These are phyloP conservation scores for Rhynchopsitta pachyrhyncha DNA, from an alignment of 2,113 vertebrate genomes.

Conservation along the genomic window DNA sequence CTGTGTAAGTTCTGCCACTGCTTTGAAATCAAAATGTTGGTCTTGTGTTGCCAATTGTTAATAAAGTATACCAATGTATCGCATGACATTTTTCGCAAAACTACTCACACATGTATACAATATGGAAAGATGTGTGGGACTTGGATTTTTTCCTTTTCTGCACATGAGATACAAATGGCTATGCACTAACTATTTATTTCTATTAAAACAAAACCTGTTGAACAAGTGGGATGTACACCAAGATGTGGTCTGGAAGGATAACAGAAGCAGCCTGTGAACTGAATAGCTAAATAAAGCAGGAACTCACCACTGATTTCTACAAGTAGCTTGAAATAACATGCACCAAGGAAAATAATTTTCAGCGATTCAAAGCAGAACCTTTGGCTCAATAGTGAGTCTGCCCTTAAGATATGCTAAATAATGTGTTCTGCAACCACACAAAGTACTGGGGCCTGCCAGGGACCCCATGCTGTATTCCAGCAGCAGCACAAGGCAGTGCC, in stretches of 20 bases:
- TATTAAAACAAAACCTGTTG: conserved; percentile 51
- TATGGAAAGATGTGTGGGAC: not conserved
- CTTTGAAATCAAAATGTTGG: conserved; percentile 1
- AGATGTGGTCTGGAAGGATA: conserved; percentile 41
- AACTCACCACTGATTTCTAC: conserved; percentile 16
- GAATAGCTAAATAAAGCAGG: conserved; percentile 37
- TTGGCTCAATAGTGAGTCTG: not conserved
- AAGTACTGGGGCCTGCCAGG: not conserved
- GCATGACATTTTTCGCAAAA: not conserved
- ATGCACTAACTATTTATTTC: not conserved
- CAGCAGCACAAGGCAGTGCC: not conserved
- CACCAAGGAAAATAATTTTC: conserved; percentile 36
- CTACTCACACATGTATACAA: not conserved
- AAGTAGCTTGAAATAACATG: conserved; percentile 40
- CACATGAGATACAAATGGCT: not conserved
- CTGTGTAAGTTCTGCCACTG: not conserved
- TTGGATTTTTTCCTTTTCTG: not conserved
- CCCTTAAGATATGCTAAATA: not conserved
- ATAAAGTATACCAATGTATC: not conserved
- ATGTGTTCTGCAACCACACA: not conserved
- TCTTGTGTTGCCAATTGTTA: not conserved
- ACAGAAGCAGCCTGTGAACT: conserved; percentile 1
- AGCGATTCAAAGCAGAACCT: not conserved
- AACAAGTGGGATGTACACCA: conserved; percentile 16
- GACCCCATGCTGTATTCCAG: not conserved